phyloP scores from a whole-genome alignment of 2,797 vertebrate genomes.

The Otolemur crassicaudatus region DNA sequence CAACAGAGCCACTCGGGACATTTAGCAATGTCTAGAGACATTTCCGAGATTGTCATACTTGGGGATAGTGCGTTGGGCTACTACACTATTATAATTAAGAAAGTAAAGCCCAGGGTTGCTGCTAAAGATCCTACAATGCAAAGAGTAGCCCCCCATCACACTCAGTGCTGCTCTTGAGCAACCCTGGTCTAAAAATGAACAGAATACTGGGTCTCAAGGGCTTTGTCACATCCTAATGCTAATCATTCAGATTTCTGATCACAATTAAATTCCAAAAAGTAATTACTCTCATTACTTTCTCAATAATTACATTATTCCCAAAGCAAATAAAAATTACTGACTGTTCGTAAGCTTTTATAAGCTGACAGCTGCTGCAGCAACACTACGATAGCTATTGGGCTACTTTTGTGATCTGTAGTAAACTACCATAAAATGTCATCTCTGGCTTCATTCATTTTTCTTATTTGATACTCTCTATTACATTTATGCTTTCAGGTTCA shows the following conservation, averaged over 20 bases:
- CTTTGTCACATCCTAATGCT: neutral
- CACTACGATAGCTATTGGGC: neutral
- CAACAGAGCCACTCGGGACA: neutral
- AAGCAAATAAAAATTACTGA: constrained; percentile 1
- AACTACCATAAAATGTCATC: neutral
- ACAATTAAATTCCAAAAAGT: constrained; percentile 7
- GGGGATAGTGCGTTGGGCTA: neutral
- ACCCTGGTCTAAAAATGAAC: neutral
- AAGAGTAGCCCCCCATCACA: neutral
- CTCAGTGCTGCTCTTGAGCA: neutral
- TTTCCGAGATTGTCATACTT: neutral
- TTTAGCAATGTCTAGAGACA: neutral
- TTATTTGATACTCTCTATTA: constrained; percentile 6
- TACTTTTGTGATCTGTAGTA: neutral
- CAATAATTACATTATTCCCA: neutral
- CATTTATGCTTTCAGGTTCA: constrained; percentile 12
- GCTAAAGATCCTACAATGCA: neutral
- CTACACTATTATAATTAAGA: neutral
- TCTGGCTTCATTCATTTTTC: neutral
- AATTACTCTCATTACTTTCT: neutral
- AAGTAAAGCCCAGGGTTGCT: neutral
- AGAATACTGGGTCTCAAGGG: neutral
- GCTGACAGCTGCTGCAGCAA: neutral
- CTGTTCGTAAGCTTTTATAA: neutral
- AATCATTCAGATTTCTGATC: neutral